A percentile compares a stretch with the other conserved stretches of the same genome.
phyloP scores from a whole-genome alignment of 2,797 vertebrate species.

The Muraenolepis orangiensis region DNA sequence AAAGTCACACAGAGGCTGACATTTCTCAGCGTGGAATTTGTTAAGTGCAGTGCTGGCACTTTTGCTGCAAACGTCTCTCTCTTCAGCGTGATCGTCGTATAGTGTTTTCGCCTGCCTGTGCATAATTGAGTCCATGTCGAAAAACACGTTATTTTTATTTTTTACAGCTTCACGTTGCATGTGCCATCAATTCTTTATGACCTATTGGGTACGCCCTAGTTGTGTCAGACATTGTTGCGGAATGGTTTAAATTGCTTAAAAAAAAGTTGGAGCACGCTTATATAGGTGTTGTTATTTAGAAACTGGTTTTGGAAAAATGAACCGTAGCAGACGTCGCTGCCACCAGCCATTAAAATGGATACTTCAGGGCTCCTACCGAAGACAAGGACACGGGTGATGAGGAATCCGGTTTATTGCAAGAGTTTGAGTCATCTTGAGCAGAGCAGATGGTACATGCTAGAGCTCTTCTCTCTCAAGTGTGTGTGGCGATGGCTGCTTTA shows the following conservation, averaged over 20 bases:
- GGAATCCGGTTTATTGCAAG: too few species aligned
- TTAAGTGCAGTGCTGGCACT: neutral
- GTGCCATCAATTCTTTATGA: constrained; percentile 49
- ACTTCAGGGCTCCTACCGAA: too few species aligned
- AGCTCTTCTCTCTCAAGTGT: too few species aligned
- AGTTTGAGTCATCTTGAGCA: too few species aligned
- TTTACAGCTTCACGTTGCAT: constrained; percentile 16
- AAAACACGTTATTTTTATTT: constrained; percentile 23
- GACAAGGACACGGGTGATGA: too few species aligned
- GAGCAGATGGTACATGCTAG: too few species aligned
- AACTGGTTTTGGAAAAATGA: neutral
- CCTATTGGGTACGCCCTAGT: constrained; percentile 49
- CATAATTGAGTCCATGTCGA: constrained; percentile 14
- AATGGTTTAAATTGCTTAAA: constrained; percentile 29
- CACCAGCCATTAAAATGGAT: too few species aligned
- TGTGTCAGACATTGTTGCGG: constrained; percentile 47
- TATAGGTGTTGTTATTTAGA: neutral
- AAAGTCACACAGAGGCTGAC: neutral
- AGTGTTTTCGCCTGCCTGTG: neutral
- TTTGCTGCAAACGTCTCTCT: neutral
- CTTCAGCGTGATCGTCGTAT: constrained; percentile 18
- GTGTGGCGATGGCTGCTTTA: too few species aligned
- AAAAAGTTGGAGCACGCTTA: neutral
- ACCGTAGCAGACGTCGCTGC: too few species aligned
- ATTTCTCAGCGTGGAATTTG: neutral